Evolutionary conservation across 2,113 vertebrate genomes (phyloP), one percentile per base, ranked within the genome.

Genomic region (Vicugna pacos): DNA sequence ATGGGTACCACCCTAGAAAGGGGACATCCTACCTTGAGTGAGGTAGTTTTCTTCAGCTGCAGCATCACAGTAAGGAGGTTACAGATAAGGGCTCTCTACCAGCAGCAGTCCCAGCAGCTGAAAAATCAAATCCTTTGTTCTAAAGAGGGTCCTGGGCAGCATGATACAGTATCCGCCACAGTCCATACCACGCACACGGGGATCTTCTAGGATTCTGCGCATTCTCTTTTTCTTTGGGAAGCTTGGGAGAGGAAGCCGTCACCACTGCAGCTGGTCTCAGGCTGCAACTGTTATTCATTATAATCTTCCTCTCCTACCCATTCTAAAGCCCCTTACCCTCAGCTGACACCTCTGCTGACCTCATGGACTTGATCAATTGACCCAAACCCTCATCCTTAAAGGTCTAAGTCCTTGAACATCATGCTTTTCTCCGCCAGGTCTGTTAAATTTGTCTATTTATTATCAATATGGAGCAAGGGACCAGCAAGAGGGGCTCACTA

Each of bases 121-220:
- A 73, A 38, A n/a, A 72, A 64, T 35, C 9, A 52, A 94, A 50
- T 5, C 28, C 15, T 35, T 81, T 48, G 22, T 28, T 81, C 22
- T 35, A 5, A 65, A 76, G 50, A 67, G 4, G 19, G 3, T n/a
- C 50, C 30, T 46, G 60, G 20, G 35, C 19, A 35, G 11, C 16
- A 48, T 5, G 5, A 10, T 54, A 46, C 28, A n/a, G 20, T 20
- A 35, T 35, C 35, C 15, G 8, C 14, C 32, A 58, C 50, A 28
- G 15, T n/a, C 17, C 7, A 24, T n/a, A 28, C 5, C 5, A 6
- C 8, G 14, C 15, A 13, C 4, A 2, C 35, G 35, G 22, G 4
- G 30, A 67, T 35, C 35, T 5, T 46, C n/a, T 48, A 58, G 60
- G 35, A 10, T 93, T 56, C 42, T n/a, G 35, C 46, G 28, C 20